These are phyloP conservation scores for Drosophila grimshawi DNA, from an alignment of 1,140 invertebrate genomes.

Conservation along the genomic window DNA sequence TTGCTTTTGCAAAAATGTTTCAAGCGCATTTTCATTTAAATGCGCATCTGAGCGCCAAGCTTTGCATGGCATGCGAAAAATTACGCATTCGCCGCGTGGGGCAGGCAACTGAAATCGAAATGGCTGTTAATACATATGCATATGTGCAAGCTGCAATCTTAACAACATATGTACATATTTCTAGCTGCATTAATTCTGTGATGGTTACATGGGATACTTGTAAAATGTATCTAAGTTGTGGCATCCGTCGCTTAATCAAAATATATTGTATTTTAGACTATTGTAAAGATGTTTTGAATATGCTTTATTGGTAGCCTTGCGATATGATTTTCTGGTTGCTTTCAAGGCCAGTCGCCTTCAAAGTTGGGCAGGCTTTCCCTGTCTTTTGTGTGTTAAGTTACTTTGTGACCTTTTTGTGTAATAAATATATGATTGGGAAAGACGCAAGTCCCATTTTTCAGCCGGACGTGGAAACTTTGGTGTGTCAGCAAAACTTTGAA, in stretches of 20 bases:
- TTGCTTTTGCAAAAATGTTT: slow-evolving; percentile 27
- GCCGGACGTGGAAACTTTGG: background rate
- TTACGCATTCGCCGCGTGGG: slow-evolving; percentile 62
- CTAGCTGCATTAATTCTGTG: background rate
- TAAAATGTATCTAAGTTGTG: too few species aligned
- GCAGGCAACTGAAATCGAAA: slow-evolving; percentile 22
- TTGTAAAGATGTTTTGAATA: background rate
- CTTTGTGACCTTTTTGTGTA: slow-evolving; percentile 10
- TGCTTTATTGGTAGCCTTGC: background rate
- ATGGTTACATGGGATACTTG: too few species aligned
- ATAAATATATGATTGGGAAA: slow-evolving; percentile 11
- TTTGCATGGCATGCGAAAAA: slow-evolving; percentile 32
- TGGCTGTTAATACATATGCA: slow-evolving; percentile 23
- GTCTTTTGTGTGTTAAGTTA: background rate
- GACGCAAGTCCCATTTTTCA: background rate
- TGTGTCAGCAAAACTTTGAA: slow-evolving; percentile 20
- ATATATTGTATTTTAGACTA: too few species aligned
- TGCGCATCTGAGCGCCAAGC: slow-evolving; percentile 28
- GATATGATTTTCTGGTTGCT: background rate
- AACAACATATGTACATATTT: background rate
- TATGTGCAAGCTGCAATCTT: slow-evolving; percentile 13
- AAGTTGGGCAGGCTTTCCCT: background rate
- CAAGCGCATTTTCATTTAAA: slow-evolving; percentile 43
- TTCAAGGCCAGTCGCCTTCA: background rate
- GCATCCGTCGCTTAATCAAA: too few species aligned